These are phyloP conservation scores for Stomorhina lunata DNA, from an alignment of 2,888 invertebrate species.

Conservation along the genomic window DNA sequence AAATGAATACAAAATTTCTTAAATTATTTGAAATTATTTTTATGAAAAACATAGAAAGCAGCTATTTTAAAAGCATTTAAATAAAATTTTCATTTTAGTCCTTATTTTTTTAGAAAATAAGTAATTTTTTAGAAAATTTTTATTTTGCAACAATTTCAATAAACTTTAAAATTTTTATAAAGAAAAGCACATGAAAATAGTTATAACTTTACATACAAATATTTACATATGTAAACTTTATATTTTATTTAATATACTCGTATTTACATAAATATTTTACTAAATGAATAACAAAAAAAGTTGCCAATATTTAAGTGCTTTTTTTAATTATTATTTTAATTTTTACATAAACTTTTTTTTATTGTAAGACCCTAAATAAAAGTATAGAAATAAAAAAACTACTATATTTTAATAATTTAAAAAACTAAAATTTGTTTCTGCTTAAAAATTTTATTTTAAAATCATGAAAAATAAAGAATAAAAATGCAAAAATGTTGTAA, in stretches of 20 bases:
- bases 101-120: conserved; percentile 34
- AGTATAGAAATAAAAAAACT: conserved; percentile 2
- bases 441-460: conserved; percentile 35
- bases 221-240: neutral
- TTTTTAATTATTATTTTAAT: conserved; percentile 31
- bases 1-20: too few relatives aligned
- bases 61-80: neutral
- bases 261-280: conserved; percentile 6
- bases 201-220: neutral
- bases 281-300: too few relatives aligned
- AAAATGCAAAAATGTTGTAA: conserved; percentile 29
- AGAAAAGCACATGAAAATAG: neutral
- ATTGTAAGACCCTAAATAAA: conserved; percentile 47
- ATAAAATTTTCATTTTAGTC: conserved; percentile 36
- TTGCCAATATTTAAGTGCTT: conserved; percentile 53
- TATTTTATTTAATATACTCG: conserved; percentile 34
- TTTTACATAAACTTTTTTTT: conserved; percentile 31
- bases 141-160: conserved; percentile 18
- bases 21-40: conserved; percentile 19
- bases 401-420: neutral
- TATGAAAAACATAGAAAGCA: neutral
- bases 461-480: neutral
- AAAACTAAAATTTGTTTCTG: conserved; percentile 30
- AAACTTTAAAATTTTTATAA: conserved; percentile 12
- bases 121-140: conserved; percentile 47